Evolutionary conservation across 2,888 invertebrate species (phyloP), one percentile per base, ranked within the genome.

Genomic region (Atethmia centrago): DNA sequence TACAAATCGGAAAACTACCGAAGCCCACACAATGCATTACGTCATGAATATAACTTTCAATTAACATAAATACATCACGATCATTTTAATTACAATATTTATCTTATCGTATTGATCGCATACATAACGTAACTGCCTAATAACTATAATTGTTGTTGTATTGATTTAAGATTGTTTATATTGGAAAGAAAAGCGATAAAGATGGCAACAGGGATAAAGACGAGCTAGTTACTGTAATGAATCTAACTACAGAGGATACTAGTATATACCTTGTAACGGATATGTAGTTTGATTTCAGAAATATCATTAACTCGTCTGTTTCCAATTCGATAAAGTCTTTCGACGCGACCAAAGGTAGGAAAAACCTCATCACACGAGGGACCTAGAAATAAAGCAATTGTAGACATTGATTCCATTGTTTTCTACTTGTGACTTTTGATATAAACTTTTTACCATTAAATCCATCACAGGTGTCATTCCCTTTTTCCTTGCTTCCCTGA

Each of bases 301-400:
- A 95, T n/a, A 96, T 96, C 85, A 97, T 96, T 1, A 98, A 91
- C 88, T 98, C 98, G 19, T 97, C 97, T 0, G 97, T 90, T 19
- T 97, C 96, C 36, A 98, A 91, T 70, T 97, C 96, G 2, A 98
- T 92, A 92, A 98, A 98, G 88, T 98, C 98, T 84, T 96, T 97
- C 0, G 98, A 98, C 53, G 98, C 97, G 45, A 98, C 98, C 25
- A 98, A 93, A 74, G 98, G 97, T 25, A 98, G 92, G 91, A 98
- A 98, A 91, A 98, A 98, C 79, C 97, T 97, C 95, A 97, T 97
- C 21, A 98, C 97, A 66, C 98, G 96, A 0, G 97, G 97, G 5
- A 98, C 92, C 96, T 96, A 80, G 0, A 84, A 84, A 71, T 10
- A 55, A 58, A 16, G 40, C 14, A 36, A 59, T 28, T 14, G 45